Base-by-base conservation (phyloP, 2,888 invertebrate species). In the Stenurella melanura region DNA sequence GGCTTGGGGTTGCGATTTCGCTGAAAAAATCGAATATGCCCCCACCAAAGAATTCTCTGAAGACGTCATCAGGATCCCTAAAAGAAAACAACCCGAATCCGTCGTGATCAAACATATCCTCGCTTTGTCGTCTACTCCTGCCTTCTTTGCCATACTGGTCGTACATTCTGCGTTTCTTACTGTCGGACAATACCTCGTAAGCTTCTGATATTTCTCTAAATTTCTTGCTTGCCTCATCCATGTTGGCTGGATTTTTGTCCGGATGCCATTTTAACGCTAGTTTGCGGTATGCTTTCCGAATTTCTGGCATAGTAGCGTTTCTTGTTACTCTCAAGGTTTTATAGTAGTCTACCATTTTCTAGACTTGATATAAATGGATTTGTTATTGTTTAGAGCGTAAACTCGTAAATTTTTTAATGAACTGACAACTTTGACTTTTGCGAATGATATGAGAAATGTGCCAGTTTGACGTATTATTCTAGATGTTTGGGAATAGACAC, bases 201-300 rank as follows among this genome's bases (percentile, higher is more conserved):
- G 80, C 80, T 67, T 80, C 79, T 15, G 80, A 80, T n/a, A 80
- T 80, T 38, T 80, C 80, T 58, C 75, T 76, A 63, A 80, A 80
- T 56, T 75, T 77, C 61, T 21, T 73, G 38, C 69, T 76, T 0
- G 76, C 72, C 26, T 76, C 76, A 58, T 80, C 78, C 26, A 76
- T 76, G 58, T 80, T 80, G 66, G 78, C 75, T 11, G 81, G 81
- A 70, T 81, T 81, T 50, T 81, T 81, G 18, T 81, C 81, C 17
- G 81, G 81, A 18, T 81, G 81, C 68, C 80, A 81, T 73, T 80
- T 78, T 42, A 81, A 50, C 3, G 81, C 81, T 26, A 81, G 66
- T 69, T 81, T 78, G 21, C 78, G 77, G 30, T 81, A 81, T 0
- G 81, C 81, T 30, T 78, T 80, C 74, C 76, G 78, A 50, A 81